Base-by-base conservation (phyloP, 2,113 vertebrate species). In the Carassius carassius region DNA sequence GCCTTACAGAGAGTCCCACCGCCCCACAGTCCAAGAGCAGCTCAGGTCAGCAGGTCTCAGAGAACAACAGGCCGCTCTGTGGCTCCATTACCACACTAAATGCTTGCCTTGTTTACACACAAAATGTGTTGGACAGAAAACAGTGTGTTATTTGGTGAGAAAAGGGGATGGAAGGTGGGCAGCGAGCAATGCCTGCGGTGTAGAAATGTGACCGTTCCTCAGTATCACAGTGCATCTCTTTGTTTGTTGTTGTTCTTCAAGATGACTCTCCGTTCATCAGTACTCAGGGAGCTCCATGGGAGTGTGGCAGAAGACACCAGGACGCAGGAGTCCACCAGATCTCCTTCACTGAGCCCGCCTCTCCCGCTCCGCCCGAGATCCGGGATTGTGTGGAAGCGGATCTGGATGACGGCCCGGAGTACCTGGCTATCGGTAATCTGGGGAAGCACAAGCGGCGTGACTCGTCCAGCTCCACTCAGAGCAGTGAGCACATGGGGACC, bases 361-460 rank as follows among this genome's bases (percentile, higher is more conserved):
- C 76, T 0, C 25, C 89, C 0, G 65, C 74, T 17, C 90, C 84
- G 8, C 69, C 91, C 3, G 92, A 93, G 51, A 72, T 67, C 0
- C 87, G 72, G 0, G 96, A 97, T 67, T 94, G 93, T 0, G 91
- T 91, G 12, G 96, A 95, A 54, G 91, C 94, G 0, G 97, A 99
- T 51, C 92, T 88, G 47, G 97, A 97, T 0, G 98, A 99, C 0
- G 98, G 97, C 2, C 98, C 98, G 0, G 98, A 99, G 90, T 99
- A 99, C 90, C 91, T 99, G 90, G 98, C 97, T 51, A 99, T 99
- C 0, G 98, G 98, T 70, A 99, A 98, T 89, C 90, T 95, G 86
- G 96, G 97, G 12, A 94, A 94, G 47, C 94, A 86, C 0, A 89
- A 92, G 85, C 95, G 91, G 63, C 47, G 90, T 23, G 93, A 94